Evolutionary conservation across 53 echinoderm and acorn worm genomes (phyloP).

Genomic region (Crossaster papposus): DNA sequence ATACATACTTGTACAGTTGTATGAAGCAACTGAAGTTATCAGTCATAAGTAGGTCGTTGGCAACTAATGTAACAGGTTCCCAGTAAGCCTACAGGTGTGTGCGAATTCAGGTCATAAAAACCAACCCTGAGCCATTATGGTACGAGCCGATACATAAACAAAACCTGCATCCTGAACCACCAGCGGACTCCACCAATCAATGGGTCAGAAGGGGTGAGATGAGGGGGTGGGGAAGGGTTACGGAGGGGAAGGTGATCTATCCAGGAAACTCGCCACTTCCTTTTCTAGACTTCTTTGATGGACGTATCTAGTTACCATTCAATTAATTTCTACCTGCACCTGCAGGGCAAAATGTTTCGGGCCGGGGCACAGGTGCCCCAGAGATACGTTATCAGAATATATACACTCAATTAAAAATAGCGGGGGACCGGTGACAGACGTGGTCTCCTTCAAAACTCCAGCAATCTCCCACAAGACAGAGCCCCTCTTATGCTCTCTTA

Average conservation of each 20-base stretch:
- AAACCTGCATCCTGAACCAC: conserved; percentile 28
- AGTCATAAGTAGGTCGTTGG: background rate
- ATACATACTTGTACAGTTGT: no score
- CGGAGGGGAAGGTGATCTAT: background rate
- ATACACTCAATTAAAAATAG: conserved; percentile 54
- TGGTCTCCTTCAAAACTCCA: background rate
- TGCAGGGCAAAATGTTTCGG: conserved; percentile 35
- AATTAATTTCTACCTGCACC: conserved; percentile 49
- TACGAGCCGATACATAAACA: conserved; percentile 41
- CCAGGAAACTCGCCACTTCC: background rate
- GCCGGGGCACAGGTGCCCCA: conserved; percentile 32
- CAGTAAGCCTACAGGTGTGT: no score
- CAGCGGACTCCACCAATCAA: conserved; percentile 44
- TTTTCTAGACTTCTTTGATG: background rate
- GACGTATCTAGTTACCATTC: conserved; percentile 40
- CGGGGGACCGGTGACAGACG: conserved; percentile 38
- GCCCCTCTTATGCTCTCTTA: background rate
- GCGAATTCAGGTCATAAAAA: background rate
- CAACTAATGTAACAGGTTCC: no score
- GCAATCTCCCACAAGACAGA: conserved; percentile 42
- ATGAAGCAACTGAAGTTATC: no score
- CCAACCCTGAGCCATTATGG: conserved; percentile 32
- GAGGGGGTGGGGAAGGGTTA: background rate
- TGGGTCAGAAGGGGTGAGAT: background rate
- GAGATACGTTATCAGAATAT: conserved; percentile 38